Evolutionary conservation across 2,888 invertebrate genomes (phyloP), one percentile per base, ranked within the genome.

Genomic region (Spilosoma lubricipeda): DNA sequence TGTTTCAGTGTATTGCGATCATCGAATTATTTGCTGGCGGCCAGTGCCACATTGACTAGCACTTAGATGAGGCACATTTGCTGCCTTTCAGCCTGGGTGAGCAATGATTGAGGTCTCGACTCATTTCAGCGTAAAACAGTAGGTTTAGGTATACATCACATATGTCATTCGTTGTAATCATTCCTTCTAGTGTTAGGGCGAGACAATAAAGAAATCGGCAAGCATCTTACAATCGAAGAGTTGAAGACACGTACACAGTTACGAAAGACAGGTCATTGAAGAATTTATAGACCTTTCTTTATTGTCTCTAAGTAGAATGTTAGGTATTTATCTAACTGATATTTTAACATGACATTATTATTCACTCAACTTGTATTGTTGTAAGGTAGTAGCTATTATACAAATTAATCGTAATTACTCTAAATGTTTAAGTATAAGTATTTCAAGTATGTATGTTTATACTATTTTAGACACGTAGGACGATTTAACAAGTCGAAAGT

Each of bases 1-100:
- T 94, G 94, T 94, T 94, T 93, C 94, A 93, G 93, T 93, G 93
- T 85, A 81, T 82, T 85, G 86, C 86, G 80, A 84, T 80, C 79
- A 75, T 68, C 78, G 77, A 78, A 78, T 75, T 70, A 69, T 56
- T 73, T 72, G 76, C 70, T 74, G 59, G 52, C 68, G 33, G 13
- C 52, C 39, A 52, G 23, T 59, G 27, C 39, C 27, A 42, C 56
- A 23, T 13, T 1, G 13, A 59, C 11, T 68, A 42, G 36, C 70
- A 48, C 56, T 70, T 70, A 42, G 59, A 27, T 73, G 69, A 52
- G 65, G 18, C 42, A 30, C 23, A 11, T n/a, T 67, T n/a, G 56
- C 70, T 70, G 30, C n/a, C 36, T 30, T 18, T 23, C 56, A 70
- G 30, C 56, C n/a, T 36, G 45, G 45, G 42, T 20, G 39, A 65